Evolutionary conservation across 2,888 invertebrate species (phyloP).

Genomic region (Drosophila anomalata): DNA sequence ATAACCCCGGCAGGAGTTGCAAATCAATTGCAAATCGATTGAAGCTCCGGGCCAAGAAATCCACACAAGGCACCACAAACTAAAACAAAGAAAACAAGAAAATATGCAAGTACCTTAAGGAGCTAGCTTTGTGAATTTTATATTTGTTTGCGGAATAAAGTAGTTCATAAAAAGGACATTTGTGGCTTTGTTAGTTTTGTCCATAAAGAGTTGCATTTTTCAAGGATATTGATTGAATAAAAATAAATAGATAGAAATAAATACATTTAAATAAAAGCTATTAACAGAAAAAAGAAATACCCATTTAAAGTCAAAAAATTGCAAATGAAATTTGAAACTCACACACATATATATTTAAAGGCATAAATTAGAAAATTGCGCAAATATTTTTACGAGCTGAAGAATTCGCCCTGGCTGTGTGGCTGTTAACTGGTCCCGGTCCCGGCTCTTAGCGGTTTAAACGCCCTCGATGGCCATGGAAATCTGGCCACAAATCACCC

Average conservation of each 20-base stretch:
- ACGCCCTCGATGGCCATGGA: constrained; percentile 7
- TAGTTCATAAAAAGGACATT: too few species aligned
- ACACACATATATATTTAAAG: not conserved
- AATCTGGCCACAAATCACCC: constrained; percentile 28
- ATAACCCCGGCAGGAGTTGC: constrained; percentile 17
- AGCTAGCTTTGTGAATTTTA: not conserved
- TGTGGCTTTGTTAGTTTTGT: too few species aligned
- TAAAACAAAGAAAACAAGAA: not conserved
- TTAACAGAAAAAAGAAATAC: too few species aligned
- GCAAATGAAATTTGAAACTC: not conserved
- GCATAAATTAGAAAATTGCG: constrained; percentile 2
- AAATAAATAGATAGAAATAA: too few species aligned
- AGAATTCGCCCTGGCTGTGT: not conserved
- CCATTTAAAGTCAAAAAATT: not conserved
- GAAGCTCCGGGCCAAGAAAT: not conserved
- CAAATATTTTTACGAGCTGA: constrained; percentile 1
- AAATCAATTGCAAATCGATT: constrained; percentile 28
- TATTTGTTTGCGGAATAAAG: not conserved
- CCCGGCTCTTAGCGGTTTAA: constrained; percentile 3
- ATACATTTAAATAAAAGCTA: too few species aligned
- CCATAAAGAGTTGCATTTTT: too few species aligned
- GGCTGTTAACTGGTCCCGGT: not conserved
- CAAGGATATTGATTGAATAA: too few species aligned
- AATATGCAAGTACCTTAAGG: not conserved
- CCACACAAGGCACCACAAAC: not conserved